These are phyloP conservation scores for Hylyphantes graminicola DNA, from an alignment of 1,140 invertebrate species.

Conservation along the genomic window DNA sequence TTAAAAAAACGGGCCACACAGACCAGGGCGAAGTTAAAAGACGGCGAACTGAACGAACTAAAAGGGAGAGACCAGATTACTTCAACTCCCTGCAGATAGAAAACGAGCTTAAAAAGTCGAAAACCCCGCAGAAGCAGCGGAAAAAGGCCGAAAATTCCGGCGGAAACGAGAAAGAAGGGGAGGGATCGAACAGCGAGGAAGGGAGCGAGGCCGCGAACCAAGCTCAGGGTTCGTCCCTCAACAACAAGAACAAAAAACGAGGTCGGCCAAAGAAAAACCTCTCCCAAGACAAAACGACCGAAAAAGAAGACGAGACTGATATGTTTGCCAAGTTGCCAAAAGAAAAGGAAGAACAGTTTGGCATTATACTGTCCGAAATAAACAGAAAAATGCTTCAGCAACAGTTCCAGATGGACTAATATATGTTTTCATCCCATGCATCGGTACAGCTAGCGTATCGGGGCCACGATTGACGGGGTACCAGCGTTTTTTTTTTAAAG, in stretches of 20 bases:
- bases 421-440: not conserved
- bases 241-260: slow-evolving; percentile 46
- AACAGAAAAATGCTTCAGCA: slow-evolving; percentile 65
- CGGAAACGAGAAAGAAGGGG: slow-evolving; percentile 53
- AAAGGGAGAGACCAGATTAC: slow-evolving; percentile 83
- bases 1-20: slow-evolving; percentile 60
- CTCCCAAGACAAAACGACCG: slow-evolving; percentile 40
- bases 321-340: slow-evolving; percentile 66
- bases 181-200: slow-evolving; percentile 60
- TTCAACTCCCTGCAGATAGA: slow-evolving; percentile 84
- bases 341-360: slow-evolving; percentile 67
- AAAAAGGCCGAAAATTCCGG: slow-evolving; percentile 38
- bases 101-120: slow-evolving; percentile 75
- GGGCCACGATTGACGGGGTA: too few relatives aligned
- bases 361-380: slow-evolving; percentile 67
- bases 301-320: slow-evolving; percentile 67
- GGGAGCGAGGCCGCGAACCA: slow-evolving; percentile 31
- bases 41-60: slow-evolving; percentile 78
- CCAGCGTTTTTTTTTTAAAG: too few relatives aligned
- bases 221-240: not conserved
- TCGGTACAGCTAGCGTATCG: too few relatives aligned
- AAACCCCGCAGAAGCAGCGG: slow-evolving; percentile 28
- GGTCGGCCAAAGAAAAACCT: slow-evolving; percentile 57
- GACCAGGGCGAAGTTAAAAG: slow-evolving; percentile 67
- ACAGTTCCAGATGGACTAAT: slow-evolving; percentile 38